Percentiles rank a stretch among this genome's conserved stretches.
Conservation (phyloP, 2,113 vertebrate species). For the Neoarius graeffei region DNA sequence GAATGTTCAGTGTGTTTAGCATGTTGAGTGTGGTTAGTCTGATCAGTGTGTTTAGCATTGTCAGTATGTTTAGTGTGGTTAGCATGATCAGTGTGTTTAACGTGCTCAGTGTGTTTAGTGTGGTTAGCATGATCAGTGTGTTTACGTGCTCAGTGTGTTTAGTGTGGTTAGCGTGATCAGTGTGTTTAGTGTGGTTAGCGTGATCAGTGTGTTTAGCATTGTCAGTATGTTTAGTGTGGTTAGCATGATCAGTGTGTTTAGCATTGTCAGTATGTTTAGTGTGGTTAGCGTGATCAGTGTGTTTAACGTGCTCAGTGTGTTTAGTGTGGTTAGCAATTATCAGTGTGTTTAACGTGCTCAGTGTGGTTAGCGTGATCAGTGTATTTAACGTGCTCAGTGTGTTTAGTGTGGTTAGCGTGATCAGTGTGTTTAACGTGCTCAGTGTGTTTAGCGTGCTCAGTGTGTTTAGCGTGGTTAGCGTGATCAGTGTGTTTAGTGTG, state of each 20-base stretch:
- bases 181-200: background rate
- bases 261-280: background rate
- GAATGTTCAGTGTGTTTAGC: background rate
- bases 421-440: too few species aligned
- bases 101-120: background rate
- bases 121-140: background rate
- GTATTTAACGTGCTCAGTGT: background rate
- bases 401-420: background rate
- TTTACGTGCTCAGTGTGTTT: too few species aligned
- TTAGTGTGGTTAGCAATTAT: background rate
- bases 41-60: background rate
- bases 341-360: too few species aligned
- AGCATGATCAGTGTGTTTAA: too few species aligned
- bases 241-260: background rate
- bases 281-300: too few species aligned
- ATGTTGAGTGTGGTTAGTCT: background rate
- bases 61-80: background rate
- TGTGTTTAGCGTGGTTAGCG: background rate
- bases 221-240: background rate
- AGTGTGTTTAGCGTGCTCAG: too few species aligned
- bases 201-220: background rate
- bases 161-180: too few species aligned
- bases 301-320: background rate
- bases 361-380: too few species aligned
- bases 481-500: background rate